Evolutionary conservation across 2,797 vertebrate species (phyloP).

Genomic region (Tapirus indicus): DNA sequence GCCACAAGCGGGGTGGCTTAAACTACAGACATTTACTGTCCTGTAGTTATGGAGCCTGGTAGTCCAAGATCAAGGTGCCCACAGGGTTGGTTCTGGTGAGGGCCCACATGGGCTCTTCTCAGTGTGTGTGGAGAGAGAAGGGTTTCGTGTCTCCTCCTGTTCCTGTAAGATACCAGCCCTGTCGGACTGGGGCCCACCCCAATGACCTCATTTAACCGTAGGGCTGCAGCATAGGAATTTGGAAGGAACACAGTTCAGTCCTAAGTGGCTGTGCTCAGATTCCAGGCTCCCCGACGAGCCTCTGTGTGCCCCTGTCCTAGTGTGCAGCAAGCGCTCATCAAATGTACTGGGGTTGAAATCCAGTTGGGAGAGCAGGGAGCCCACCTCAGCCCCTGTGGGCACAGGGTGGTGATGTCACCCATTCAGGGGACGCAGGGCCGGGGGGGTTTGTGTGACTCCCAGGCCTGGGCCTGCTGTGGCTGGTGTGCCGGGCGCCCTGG

Average conservation of each 20-base stretch:
- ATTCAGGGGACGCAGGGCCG: no score
- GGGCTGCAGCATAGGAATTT: not conserved
- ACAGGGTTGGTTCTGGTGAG: rapidly evolving
- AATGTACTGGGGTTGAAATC: rapidly evolving
- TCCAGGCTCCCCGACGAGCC: not conserved
- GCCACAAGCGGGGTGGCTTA: rapidly evolving
- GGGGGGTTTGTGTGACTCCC: not conserved
- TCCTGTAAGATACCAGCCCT: not conserved
- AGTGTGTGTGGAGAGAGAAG: not conserved
- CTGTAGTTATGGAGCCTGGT: not conserved
- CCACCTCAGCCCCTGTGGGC: rapidly evolving
- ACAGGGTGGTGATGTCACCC: not conserved
- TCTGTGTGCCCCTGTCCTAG: rapidly evolving
- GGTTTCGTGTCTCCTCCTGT: not conserved
- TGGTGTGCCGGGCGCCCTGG: not conserved
- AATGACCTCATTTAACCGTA: not conserved
- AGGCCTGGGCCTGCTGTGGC: not conserved
- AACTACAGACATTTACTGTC: rapidly evolving
- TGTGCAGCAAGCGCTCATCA: not conserved
- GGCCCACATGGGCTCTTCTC: not conserved
- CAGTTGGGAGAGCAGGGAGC: not conserved
- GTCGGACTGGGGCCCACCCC: not conserved
- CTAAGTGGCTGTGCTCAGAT: not conserved
- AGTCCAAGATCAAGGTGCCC: not conserved
- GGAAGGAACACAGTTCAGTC: not conserved